Percentiles rank a stretch among this genome's conserved stretches.
Conservation (phyloP, 2,113 vertebrate species). For the Cavia aperea region DNA sequence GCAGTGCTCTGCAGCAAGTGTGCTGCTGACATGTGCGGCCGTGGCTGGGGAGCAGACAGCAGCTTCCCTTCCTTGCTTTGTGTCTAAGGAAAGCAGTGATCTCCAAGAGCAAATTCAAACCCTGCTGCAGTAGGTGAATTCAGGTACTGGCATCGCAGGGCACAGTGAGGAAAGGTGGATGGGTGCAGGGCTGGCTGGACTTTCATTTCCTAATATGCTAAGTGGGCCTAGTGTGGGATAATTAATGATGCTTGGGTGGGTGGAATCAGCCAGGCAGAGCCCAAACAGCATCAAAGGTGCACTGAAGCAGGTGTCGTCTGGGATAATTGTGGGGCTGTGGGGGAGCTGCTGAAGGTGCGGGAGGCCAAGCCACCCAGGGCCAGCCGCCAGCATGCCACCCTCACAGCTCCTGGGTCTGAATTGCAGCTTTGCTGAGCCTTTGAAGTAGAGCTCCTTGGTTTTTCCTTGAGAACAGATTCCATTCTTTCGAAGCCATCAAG, state of each 20-base stretch:
- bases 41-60: not conserved
- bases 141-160: not conserved
- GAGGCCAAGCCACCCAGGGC: not conserved
- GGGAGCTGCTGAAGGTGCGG: not conserved
- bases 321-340: slow-evolving; percentile 26
- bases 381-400: slow-evolving; percentile 22
- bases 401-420: slow-evolving; percentile 45
- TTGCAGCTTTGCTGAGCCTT: slow-evolving; percentile 53
- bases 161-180: not conserved
- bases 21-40: not conserved
- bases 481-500: slow-evolving; percentile 42
- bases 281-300: slow-evolving; percentile 52
- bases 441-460: slow-evolving; percentile 45
- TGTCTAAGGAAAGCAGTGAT: not conserved
- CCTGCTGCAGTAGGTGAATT: rapidly evolving
- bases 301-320: slow-evolving; percentile 50
- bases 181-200: not conserved
- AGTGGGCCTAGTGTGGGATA: slow-evolving; percentile 59
- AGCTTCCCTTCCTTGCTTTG: not conserved
- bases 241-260: slow-evolving; percentile 57
- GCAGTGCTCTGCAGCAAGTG: not conserved
- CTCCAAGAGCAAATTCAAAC: not conserved
- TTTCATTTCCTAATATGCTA: slow-evolving; percentile 56
- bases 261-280: slow-evolving; percentile 46
- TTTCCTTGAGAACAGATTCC: slow-evolving; percentile 47